Base-by-base conservation (phyloP, 1,140 invertebrate species). In the Drosophila pseudoananassae region DNA sequence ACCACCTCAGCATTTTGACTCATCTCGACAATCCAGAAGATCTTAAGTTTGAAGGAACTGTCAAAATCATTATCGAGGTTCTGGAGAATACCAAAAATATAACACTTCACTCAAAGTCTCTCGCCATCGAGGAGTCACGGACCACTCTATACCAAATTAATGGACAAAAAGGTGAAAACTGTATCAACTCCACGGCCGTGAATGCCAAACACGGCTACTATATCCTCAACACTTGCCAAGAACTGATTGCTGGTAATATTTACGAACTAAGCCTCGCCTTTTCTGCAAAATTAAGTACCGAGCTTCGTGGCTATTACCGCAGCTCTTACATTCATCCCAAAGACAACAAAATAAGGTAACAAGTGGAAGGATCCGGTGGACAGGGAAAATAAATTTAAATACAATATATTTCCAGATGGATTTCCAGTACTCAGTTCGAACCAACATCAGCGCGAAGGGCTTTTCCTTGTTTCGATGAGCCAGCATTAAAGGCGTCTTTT, bases 91-190 rank as follows among this genome's bases (percentile, higher is more conserved):
- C 95, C 0, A 90, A 93, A 5, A 94, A 94, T 51, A 94, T 98
- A 31, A 94, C 94, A 0, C 90, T 97, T 0, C 96, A 97, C 74
- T 92, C 93, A 0, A 93, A 94, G 78, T 5, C 8, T 14, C 38
- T 40, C 4, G 3, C n/a, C 14, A 40, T 40, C 14, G 38, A 40
- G 1, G 38, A 40, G 12, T 40, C 38, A 3, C 4, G 6, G n/a
- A 14, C 14, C n/a, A 40, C 12, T 14, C 38, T 40, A 0, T 4
- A 4, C 4, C 38, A 40, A 14, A 14, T 40, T 40, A 40, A 4
- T 40, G 38, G 38, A n/a, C n/a, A 40, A 4, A n/a, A 40, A n/a
- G 0, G 5, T 5, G 38, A 40, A 5, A 40, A 40, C 38, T 40
- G 38, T 14, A n/a, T 40, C 38, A 14, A n/a, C 12, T 40, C 38